Base-by-base conservation (phyloP, 2,797 vertebrate genomes). In the Silurus aristotelis region DNA sequence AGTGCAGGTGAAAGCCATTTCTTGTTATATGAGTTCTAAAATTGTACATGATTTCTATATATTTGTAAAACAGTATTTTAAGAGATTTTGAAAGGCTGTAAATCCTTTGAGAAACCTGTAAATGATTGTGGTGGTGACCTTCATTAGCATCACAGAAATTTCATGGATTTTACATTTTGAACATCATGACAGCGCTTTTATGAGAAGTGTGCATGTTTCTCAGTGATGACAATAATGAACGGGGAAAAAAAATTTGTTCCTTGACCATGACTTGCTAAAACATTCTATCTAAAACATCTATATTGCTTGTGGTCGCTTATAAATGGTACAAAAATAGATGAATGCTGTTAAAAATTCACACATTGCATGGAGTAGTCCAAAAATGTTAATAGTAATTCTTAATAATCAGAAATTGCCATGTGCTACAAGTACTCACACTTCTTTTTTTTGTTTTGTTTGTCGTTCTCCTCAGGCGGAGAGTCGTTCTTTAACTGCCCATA, bases 401-500 rank as follows among this genome's bases (percentile, higher is more conserved):
- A 43, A 20, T 43, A 70, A 19, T 38, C 31, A 70, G n/a, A 64
- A 64, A 5, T 12, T 43, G 67, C 9, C 38, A 38, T 1, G 17
- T 70, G 67, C 1, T 20, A 64, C 13, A 25, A 25, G 61, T 63
- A 22, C 20, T n/a, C 8, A 46, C 20, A 13, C 8, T 6, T 73
- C 22, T 73, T 14, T 56, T 56, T 19, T 31, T 25, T 58, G 5
- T 76, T 61, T 61, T 20, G 14, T 20, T 56, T 76, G 46, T 76
- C n/a, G 77, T 76, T 63, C 46, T 9, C 22, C 48, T 5, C 76
- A 95, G 93, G 91, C 31, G 83, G 90, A 27, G 89, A 91, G 0
- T 90, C 91, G 7, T 89, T 94, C 87, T 94, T 92, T 84, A 93
- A 94, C 5, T 95, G 94, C 84, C 93, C 93, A 17, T 94, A 94